phyloP scores from a whole-genome alignment of 2,797 vertebrate species.

The Ctenopoma kingsleyae region DNA sequence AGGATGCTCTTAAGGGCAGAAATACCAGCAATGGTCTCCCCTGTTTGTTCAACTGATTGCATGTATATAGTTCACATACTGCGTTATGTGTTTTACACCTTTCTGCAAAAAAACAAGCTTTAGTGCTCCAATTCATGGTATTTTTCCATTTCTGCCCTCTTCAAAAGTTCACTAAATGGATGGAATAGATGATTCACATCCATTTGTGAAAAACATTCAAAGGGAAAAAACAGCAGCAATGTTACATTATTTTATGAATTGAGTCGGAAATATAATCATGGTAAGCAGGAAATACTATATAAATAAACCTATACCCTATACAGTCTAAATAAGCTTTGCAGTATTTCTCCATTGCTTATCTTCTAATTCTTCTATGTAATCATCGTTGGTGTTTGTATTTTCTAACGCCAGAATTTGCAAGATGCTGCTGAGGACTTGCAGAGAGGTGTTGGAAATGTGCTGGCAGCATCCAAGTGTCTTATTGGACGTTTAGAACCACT shows the following conservation, averaged over 20 bases:
- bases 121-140: background rate
- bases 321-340: background rate
- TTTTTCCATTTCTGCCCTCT: background rate
- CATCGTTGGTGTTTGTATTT: conserved; percentile 30
- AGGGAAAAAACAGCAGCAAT: background rate
- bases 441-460: conserved; percentile 48
- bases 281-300: background rate
- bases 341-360: background rate
- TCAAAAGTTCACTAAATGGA: background rate
- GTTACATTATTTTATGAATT: background rate
- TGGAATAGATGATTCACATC: background rate
- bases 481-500: conserved; percentile 51
- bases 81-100: conserved; percentile 36
- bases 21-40: conserved; percentile 11
- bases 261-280: background rate
- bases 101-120: conserved; percentile 9
- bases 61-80: conserved; percentile 10
- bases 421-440: conserved; percentile 56
- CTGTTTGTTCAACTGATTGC: conserved; percentile 5
- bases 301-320: background rate
- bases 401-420: conserved; percentile 64
- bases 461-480: conserved; percentile 72
- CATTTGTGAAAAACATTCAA: background rate
- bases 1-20: conserved; percentile 14
- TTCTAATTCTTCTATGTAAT: background rate